Evolutionary conservation across 2,113 vertebrate genomes (phyloP).

Genomic region (Herpetotheres cachinnans): DNA sequence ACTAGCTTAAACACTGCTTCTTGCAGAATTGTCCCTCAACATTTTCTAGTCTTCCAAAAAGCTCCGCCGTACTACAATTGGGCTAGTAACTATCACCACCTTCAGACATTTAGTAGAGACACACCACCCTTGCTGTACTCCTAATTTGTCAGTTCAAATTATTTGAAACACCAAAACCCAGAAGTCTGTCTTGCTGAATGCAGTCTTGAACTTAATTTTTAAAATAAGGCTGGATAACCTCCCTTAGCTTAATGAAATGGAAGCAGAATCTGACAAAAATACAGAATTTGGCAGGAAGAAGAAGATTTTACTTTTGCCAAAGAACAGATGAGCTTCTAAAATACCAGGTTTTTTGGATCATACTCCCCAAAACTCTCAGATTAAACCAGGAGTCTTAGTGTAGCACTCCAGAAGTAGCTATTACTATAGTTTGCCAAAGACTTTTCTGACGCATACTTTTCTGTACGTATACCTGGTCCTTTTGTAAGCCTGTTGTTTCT

Average conservation of each 20-base stretch:
- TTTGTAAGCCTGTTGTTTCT: background rate
- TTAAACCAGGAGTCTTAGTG: background rate
- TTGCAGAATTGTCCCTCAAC: background rate
- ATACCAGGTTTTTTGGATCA: background rate
- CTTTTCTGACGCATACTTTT: background rate
- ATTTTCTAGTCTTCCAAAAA: background rate
- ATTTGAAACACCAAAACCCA: background rate
- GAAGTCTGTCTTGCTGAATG: background rate
- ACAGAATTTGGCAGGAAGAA: background rate
- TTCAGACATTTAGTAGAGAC: background rate
- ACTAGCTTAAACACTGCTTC: background rate
- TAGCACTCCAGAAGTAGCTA: background rate
- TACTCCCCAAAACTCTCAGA: background rate
- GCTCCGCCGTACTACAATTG: background rate
- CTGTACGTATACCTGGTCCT: background rate
- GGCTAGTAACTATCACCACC: background rate
- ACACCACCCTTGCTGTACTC: background rate
- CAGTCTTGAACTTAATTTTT: background rate
- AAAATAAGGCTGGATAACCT: background rate
- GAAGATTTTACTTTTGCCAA: background rate
- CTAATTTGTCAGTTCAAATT: background rate
- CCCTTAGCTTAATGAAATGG: background rate
- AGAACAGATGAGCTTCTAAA: conserved; percentile 16
- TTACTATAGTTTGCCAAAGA: background rate
- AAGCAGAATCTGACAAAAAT: background rate